phyloP scores from a whole-genome alignment of 2,797 vertebrate species.

The Rhinoraja longicauda region DNA sequence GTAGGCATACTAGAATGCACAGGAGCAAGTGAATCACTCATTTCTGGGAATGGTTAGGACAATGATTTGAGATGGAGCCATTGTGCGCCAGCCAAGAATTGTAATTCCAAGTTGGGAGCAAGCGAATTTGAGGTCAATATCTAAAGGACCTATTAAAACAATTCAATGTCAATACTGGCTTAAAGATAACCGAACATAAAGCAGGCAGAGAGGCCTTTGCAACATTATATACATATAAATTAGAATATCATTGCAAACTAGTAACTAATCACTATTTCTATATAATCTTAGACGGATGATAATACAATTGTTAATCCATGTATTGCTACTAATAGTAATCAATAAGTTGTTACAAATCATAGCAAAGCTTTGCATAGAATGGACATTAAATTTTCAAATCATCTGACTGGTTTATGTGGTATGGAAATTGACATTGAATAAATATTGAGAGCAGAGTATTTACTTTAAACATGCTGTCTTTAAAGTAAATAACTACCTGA shows the following conservation, averaged over 20 bases:
- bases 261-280: background rate
- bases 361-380: background rate
- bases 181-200: background rate
- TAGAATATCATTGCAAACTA: background rate
- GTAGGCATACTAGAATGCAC: background rate
- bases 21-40: background rate
- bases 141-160: background rate
- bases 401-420: background rate
- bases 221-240: background rate
- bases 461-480: background rate
- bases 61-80: background rate
- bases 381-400: background rate
- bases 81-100: background rate
- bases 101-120: background rate
- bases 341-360: background rate
- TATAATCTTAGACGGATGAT: background rate
- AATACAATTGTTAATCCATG: background rate
- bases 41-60: background rate
- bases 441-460: too few relatives aligned
- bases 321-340: background rate
- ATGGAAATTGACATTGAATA: too few relatives aligned
- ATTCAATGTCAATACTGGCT: background rate
- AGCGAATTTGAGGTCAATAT: background rate
- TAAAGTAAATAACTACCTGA: background rate
- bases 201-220: background rate